These are phyloP conservation scores for Abramis brama DNA, from an alignment of 2,113 vertebrate species.

Conservation along the genomic window DNA sequence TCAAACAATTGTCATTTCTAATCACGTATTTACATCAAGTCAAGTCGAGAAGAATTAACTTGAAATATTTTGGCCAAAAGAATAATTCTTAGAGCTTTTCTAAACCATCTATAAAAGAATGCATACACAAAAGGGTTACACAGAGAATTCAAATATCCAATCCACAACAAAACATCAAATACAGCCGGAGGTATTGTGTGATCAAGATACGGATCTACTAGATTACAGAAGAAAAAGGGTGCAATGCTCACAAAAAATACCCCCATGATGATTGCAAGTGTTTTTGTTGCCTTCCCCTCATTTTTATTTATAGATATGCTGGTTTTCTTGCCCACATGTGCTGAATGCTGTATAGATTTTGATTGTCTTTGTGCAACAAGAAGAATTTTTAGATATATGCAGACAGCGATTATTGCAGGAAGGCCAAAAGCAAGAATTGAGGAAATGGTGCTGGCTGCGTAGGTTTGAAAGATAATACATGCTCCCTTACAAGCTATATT, in stretches of 20 bases:
- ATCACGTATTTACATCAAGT: conserved; percentile 22
- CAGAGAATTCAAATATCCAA: conserved; percentile 84
- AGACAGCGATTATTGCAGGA: conserved; percentile 79
- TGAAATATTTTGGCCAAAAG: conserved; percentile 79
- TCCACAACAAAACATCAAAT: conserved; percentile 79
- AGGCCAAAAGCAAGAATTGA: conserved; percentile 80
- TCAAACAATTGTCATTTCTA: neutral
- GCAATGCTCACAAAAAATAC: conserved; percentile 82
- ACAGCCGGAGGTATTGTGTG: conserved; percentile 71
- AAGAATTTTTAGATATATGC: conserved; percentile 81
- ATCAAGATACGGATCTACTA: conserved; percentile 74
- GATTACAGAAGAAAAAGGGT: conserved; percentile 81
- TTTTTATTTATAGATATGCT: conserved; percentile 53
- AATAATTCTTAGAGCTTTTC: conserved; percentile 78
- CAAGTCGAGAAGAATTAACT: conserved; percentile 67
- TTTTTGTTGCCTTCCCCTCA: conserved; percentile 81
- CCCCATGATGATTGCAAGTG: conserved; percentile 79
- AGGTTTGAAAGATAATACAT: conserved; percentile 77
- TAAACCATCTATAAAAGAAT: conserved; percentile 85
- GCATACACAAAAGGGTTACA: conserved; percentile 85
- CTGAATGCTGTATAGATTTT: conserved; percentile 70
- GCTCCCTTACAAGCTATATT: conserved; percentile 69
- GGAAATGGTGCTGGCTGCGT: conserved; percentile 70
- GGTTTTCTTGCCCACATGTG: conserved; percentile 53
- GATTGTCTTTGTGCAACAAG: conserved; percentile 77